Percentiles rank a stretch among this genome's conserved stretches.
Evolutionary conservation across 1,140 invertebrate species (phyloP).

Genomic region (Orchesella cincta): DNA sequence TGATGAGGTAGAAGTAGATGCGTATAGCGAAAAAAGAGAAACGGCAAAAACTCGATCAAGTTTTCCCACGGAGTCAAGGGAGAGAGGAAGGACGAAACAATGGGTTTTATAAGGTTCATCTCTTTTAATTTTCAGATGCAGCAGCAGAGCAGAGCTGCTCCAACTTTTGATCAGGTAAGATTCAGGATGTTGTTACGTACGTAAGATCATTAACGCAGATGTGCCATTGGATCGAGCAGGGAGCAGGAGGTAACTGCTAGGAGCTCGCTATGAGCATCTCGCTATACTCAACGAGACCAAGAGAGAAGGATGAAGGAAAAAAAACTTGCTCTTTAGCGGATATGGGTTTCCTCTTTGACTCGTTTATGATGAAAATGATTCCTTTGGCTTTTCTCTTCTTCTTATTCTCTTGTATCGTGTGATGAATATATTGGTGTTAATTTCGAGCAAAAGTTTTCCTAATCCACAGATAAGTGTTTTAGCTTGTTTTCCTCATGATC

Average conservation of each 20-base stretch:
- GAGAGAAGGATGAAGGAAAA: too few species aligned
- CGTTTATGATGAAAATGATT: too few species aligned
- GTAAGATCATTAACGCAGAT: background rate
- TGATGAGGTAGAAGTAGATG: too few species aligned
- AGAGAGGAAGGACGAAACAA: background rate
- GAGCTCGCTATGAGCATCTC: background rate
- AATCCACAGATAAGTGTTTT: too few species aligned
- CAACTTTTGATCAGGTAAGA: background rate
- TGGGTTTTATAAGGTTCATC: background rate
- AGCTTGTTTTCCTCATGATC: too few species aligned
- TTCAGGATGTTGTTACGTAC: background rate
- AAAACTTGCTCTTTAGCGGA: background rate
- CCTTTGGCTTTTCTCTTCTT: too few species aligned
- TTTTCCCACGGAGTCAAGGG: background rate
- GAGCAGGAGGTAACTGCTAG: background rate
- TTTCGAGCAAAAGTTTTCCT: too few species aligned
- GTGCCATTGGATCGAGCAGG: background rate
- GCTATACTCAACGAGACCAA: too few species aligned
- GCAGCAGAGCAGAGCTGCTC: background rate
- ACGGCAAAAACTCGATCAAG: background rate
- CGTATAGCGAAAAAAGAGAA: too few species aligned
- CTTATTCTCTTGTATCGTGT: too few species aligned
- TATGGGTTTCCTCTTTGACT: too few species aligned
- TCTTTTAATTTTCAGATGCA: background rate
- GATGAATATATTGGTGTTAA: too few species aligned